Evolutionary conservation across 1,140 invertebrate genomes (phyloP), one percentile per base, ranked within the genome.

Genomic region (Zaprionus kolodkinae): DNA sequence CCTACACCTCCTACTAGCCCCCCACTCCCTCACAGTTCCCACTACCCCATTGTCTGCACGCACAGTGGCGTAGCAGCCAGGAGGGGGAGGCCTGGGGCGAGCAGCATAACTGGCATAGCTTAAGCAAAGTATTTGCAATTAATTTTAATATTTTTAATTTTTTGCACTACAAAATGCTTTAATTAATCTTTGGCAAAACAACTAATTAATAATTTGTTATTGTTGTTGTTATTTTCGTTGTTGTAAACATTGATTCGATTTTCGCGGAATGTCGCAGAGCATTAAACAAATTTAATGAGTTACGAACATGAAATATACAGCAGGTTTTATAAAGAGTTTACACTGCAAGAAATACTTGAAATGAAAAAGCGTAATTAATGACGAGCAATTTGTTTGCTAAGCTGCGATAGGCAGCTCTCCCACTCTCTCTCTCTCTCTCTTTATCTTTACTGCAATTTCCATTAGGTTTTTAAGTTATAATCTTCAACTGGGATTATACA

Each of bases 191-290:
- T 7, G 38, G 55, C 65, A 66, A 43, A 33, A 71, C 62, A 40
- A 35, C 81, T 81, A 77, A 77, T 81, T 77, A 76, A 80, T 80
- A 61, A 69, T 61, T 40, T 30, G 36, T 40, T 56, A 10, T 55
- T 61, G 38, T 56, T 55, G 43, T 27, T 52, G 40, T 45, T n/a
- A n/a, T n/a, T n/a, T n/a, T n/a, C n/a, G n/a, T n/a, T n/a, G n/a
- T n/a, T n/a, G n/a, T n/a, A 15, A 15, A 45, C n/a, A 35, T 60
- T 43, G 30, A 45, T 45, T 45, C 15, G 40, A 45, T 45, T 45
- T 45, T 45, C 15, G n/a, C 2, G 40, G 40, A 45, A 45, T 45
- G n/a, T 45, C 40, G 40, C 40, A 45, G 40, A 15, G 40, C 40
- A 45, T 45, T 43, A 59, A 48, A 52, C 63, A 48, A 68, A 65